These are phyloP conservation scores for Furcula furcula DNA, from an alignment of 2,888 invertebrate genomes.

Conservation along the genomic window DNA sequence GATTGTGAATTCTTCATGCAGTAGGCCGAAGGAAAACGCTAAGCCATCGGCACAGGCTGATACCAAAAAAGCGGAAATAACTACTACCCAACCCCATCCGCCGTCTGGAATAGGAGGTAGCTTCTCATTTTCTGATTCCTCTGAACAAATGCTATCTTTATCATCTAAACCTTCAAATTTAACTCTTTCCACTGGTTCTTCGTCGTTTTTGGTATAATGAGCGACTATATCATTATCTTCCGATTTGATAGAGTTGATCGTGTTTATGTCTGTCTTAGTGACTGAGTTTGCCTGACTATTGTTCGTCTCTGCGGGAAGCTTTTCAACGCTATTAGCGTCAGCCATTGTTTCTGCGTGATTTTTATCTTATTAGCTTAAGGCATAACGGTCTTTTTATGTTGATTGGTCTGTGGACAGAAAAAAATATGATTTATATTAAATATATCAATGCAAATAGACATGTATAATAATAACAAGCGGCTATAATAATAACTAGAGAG, in stretches of 20 bases:
- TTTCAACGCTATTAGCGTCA: slow-evolving; percentile 20
- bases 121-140: slow-evolving; percentile 51
- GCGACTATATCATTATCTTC: slow-evolving; percentile 43
- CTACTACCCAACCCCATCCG: slow-evolving; percentile 95
- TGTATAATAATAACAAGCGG: too few species aligned
- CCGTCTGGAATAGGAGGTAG: slow-evolving; percentile 88
- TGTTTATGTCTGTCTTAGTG: slow-evolving; percentile 50
- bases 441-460: too few species aligned
- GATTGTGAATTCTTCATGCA: slow-evolving; percentile 90
- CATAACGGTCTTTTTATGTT: slow-evolving; percentile 24
- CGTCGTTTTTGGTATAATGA: slow-evolving; percentile 44
- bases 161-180: slow-evolving; percentile 74
- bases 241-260: slow-evolving; percentile 64
- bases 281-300: slow-evolving; percentile 20
- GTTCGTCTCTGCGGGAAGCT: slow-evolving; percentile 18
- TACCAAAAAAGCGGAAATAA: slow-evolving; percentile 90
- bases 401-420: too few species aligned
- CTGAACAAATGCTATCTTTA: slow-evolving; percentile 67
- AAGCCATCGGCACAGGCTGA: slow-evolving; percentile 95
- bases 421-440: too few species aligned
- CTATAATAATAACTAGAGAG: too few species aligned
- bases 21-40: slow-evolving; percentile 94
- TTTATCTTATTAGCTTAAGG: too few species aligned
- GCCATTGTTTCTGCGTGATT: slow-evolving; percentile 24
- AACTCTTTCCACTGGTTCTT: slow-evolving; percentile 60